phyloP scores from a whole-genome alignment of 1,140 invertebrate species.

The Neodiprion lecontei region DNA sequence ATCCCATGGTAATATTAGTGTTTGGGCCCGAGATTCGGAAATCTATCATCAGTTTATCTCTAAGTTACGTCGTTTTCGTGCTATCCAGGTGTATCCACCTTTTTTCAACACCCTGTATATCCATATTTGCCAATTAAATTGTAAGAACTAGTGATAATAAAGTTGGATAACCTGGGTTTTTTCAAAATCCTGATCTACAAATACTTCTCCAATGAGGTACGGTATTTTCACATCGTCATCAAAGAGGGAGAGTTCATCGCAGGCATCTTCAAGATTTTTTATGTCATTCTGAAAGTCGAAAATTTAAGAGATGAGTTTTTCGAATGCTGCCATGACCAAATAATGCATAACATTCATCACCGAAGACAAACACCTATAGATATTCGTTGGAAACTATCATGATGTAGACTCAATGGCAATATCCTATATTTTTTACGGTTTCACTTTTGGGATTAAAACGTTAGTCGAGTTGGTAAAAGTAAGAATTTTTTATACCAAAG shows the following conservation, averaged over 20 bases:
- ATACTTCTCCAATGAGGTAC: conserved; percentile 90
- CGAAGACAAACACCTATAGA: not conserved
- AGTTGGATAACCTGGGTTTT: conserved; percentile 71
- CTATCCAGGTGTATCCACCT: no score
- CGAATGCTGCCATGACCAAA: not conserved
- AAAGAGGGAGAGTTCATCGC: conserved; percentile 83
- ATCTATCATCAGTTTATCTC: no score
- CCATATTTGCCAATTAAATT: conserved; percentile 1
- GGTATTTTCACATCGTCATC: conserved; percentile 82
- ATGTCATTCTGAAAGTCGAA: conserved; percentile 76
- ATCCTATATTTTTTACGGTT: no score
- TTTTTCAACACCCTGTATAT: conserved; percentile 1
- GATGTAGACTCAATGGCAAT: not conserved
- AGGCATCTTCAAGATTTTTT: conserved; percentile 91
- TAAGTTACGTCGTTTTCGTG: no score
- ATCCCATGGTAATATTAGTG: no score
- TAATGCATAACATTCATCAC: not conserved
- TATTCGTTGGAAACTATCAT: not conserved
- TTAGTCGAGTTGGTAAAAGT: no score
- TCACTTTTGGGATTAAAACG: no score
- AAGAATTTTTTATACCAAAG: no score
- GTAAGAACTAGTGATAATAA: not conserved
- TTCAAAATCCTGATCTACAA: conserved; percentile 78
- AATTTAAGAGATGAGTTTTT: not conserved
- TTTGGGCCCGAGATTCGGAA: no score